Evolutionary conservation across 2,797 vertebrate species (phyloP).

Genomic region (Lacerta bilineata): DNA sequence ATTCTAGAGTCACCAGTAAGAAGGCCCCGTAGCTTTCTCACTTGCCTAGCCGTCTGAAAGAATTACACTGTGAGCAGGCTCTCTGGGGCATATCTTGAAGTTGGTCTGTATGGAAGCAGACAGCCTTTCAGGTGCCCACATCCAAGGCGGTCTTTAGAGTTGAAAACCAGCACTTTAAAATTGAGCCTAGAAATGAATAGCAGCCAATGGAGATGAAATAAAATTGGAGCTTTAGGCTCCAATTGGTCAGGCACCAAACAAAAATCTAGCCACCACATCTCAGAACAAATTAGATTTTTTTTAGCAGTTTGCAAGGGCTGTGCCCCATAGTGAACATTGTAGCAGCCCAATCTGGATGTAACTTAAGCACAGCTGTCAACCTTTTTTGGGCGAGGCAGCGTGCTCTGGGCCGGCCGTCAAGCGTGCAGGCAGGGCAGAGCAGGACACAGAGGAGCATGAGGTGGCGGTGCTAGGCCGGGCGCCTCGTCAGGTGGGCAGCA

Average conservation of each 20-base stretch:
- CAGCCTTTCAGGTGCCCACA: neutral
- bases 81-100: neutral
- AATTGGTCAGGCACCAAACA: neutral
- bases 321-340: neutral
- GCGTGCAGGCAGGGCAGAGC: no score
- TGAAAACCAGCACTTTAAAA: neutral
- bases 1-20: neutral
- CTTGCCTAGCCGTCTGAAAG: neutral
- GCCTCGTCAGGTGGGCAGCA: no score
- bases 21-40: neutral
- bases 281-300: neutral
- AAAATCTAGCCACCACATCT: neutral
- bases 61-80: neutral
- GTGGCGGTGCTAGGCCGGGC: no score
- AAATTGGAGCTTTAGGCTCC: neutral
- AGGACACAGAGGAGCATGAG: no score
- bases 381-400: no score
- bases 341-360: neutral
- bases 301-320: neutral
- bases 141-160: neutral
- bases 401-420: no score
- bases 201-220: neutral
- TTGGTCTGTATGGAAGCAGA: neutral
- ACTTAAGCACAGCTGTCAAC: neutral
- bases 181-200: neutral